A percentile compares a stretch with the other conserved stretches of the same genome.
These are phyloP conservation scores for Sitobion miscanthi DNA, from an alignment of 1,140 invertebrate species.

Conservation along the genomic window DNA sequence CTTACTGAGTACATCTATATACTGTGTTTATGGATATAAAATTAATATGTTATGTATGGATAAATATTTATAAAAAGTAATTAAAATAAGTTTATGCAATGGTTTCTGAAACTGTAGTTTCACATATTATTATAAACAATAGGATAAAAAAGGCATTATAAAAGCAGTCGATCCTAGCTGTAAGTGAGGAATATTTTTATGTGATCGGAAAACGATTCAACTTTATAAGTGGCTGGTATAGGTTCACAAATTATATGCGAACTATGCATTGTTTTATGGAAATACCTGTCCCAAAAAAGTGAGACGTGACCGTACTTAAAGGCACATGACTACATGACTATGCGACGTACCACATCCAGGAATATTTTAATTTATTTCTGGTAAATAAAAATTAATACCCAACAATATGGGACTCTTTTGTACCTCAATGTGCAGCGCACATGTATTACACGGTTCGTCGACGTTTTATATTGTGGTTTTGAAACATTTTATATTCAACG, in stretches of 20 bases:
- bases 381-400: conserved; percentile 13
- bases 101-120: not conserved
- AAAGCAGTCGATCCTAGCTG: not conserved
- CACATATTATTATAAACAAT: not conserved
- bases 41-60: not conserved
- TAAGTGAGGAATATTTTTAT: conserved; percentile 4
- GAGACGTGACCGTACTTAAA: not conserved
- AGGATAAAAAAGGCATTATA: not conserved
- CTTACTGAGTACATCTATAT: not conserved
- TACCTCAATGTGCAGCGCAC: not conserved
- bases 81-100: not conserved
- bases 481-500: conserved; percentile 7
- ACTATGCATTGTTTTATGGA: not conserved
- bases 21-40: not conserved
- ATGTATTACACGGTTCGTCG: conserved; percentile 1
- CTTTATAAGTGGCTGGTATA: not conserved
- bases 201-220: not conserved
- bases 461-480: not conserved
- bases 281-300: not conserved
- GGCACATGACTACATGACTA: not conserved
- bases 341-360: not conserved
- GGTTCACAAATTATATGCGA: not conserved
- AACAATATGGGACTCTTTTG: not conserved
- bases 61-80: not conserved
- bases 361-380: conserved; percentile 6